phyloP scores from a whole-genome alignment of 2,113 vertebrate genomes.

The Cisticola juncidis region DNA sequence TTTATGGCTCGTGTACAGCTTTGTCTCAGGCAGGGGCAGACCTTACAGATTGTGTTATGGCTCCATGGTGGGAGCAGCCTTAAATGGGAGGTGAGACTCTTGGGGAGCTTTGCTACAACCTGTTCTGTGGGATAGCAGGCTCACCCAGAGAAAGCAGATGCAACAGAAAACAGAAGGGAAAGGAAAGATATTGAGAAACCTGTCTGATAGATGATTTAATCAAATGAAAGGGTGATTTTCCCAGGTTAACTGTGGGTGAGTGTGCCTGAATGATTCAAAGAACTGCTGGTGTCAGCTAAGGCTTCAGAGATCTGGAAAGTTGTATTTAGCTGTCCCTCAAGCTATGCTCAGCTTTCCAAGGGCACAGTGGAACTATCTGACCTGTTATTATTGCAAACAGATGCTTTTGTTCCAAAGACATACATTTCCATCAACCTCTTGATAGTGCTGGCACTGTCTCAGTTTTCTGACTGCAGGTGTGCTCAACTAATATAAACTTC shows the following conservation, averaged over 20 bases:
- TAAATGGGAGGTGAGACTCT: background rate
- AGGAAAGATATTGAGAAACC: background rate
- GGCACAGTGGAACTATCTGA: background rate
- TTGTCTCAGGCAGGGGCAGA: background rate
- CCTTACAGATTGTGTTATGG: background rate
- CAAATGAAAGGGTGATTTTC: background rate
- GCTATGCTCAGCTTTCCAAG: background rate
- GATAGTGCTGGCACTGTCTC: background rate
- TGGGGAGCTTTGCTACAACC: background rate
- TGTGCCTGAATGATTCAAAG: background rate
- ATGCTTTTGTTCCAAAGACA: background rate
- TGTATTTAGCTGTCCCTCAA: background rate
- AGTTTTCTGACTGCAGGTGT: background rate
- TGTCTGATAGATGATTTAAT: background rate
- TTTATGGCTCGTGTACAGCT: background rate
- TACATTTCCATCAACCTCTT: background rate
- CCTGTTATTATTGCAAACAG: background rate
- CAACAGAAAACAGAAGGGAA: background rate
- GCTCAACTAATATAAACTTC: background rate
- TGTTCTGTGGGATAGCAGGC: background rate
- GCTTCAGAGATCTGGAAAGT: background rate
- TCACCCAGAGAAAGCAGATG: background rate
- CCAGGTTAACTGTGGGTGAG: background rate
- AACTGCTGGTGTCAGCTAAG: background rate
- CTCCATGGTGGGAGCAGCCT: background rate